These are phyloP conservation scores for Phyllotreta striolata DNA, from an alignment of 2,888 invertebrate species.

Conservation along the genomic window DNA sequence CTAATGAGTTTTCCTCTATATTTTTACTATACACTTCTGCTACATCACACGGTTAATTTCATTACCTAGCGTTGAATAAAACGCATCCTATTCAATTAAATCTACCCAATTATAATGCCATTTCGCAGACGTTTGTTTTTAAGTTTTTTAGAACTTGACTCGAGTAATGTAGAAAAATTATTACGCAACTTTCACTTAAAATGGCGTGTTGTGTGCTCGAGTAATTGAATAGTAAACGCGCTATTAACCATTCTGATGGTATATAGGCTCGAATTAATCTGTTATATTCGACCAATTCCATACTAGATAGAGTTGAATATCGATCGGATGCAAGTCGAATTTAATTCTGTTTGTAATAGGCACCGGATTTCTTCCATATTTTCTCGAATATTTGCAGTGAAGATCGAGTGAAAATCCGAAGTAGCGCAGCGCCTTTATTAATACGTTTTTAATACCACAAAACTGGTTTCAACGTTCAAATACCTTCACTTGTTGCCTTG, in stretches of 20 bases:
- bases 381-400: too few relatives aligned
- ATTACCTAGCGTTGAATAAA: background rate
- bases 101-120: background rate
- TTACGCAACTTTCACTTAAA: constrained; percentile 22
- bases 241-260: constrained; percentile 4
- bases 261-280: constrained; percentile 1
- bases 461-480: too few relatives aligned
- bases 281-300: background rate
- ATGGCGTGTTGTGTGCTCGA: background rate
- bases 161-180: too few relatives aligned
- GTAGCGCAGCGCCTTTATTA: too few relatives aligned
- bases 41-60: background rate
- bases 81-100: background rate
- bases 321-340: too few relatives aligned
- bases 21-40: too few relatives aligned
- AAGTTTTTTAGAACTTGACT: background rate
- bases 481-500: too few relatives aligned
- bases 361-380: too few relatives aligned
- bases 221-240: constrained; percentile 9
- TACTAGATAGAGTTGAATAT: background rate
- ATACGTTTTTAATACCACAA: too few relatives aligned
- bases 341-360: background rate
- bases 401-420: too few relatives aligned
- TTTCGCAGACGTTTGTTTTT: too few relatives aligned
- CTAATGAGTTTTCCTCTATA: background rate